Conservation (phyloP, 2,888 invertebrate genomes). For the Noctua pronuba region DNA sequence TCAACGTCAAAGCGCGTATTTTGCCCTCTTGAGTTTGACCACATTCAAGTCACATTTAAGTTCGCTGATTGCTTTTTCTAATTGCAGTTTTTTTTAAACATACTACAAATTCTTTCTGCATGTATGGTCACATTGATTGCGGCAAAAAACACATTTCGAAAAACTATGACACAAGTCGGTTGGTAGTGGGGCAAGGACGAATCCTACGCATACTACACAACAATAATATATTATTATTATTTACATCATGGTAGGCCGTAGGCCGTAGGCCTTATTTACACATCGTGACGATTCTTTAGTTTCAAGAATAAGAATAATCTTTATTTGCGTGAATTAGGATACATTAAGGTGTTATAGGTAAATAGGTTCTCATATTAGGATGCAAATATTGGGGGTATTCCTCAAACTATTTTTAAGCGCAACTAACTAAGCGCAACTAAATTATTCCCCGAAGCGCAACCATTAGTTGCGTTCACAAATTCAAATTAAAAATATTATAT, state of each 20-base stretch:
- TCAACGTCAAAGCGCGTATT: too few relatives aligned
- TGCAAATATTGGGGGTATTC: background rate
- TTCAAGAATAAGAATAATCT: background rate
- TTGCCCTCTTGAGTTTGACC: background rate
- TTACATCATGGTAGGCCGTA: constrained; percentile 21
- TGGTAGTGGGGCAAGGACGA: constrained; percentile 49
- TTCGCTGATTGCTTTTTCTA: background rate
- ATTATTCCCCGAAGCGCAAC: too few relatives aligned
- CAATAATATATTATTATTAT: constrained; percentile 22
- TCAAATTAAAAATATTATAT: too few relatives aligned
- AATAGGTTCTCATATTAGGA: background rate
- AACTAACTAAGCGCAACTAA: too few relatives aligned
- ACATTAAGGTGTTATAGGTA: background rate
- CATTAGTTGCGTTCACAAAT: too few relatives aligned
- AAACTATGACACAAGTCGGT: constrained; percentile 25
- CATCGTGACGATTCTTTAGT: background rate
- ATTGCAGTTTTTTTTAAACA: background rate
- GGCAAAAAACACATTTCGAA: constrained; percentile 15
- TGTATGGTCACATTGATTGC: background rate
- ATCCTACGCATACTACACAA: constrained; percentile 29
- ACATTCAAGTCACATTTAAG: constrained; percentile 8
- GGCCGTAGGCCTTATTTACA: background rate
- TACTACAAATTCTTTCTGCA: background rate
- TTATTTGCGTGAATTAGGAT: background rate
- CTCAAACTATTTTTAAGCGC: too few relatives aligned